phyloP scores from a whole-genome alignment of 2,888 invertebrate species.

The Therioaphis trifolii region DNA sequence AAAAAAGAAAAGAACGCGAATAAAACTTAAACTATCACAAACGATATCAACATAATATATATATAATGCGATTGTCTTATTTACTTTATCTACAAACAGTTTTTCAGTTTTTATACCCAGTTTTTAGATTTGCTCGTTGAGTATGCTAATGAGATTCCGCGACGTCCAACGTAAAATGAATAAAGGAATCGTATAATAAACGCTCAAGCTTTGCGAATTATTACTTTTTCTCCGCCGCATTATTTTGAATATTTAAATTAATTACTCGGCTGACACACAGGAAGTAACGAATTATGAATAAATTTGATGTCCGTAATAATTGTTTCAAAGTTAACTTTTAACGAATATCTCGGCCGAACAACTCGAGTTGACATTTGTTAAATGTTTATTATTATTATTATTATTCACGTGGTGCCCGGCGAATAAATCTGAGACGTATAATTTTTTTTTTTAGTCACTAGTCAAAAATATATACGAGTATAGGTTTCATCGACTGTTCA shows the following conservation, averaged over 20 bases:
- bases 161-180: too few species aligned
- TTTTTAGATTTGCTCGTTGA: not conserved
- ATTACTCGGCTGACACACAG: constrained; percentile 10
- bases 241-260: constrained; percentile 50
- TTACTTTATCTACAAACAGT: not conserved
- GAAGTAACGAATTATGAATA: constrained; percentile 39
- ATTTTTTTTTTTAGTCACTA: too few species aligned
- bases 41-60: constrained; percentile 2
- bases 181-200: constrained; percentile 23
- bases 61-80: constrained; percentile 10
- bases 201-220: constrained; percentile 7
- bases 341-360: not conserved
- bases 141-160: constrained; percentile 28
- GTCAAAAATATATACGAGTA: too few species aligned
- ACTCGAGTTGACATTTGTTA: not conserved
- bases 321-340: constrained; percentile 2
- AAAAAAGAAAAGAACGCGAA: too few species aligned
- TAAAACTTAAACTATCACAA: constrained; percentile 3
- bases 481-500: too few species aligned
- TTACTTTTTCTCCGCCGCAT: constrained; percentile 15
- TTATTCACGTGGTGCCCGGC: too few species aligned
- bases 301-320: not conserved
- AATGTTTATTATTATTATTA: too few species aligned
- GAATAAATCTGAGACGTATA: too few species aligned
- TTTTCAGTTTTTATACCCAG: constrained; percentile 9